Evolutionary conservation across 2,113 vertebrate species (phyloP).

Genomic region (Phylloscopus trochiloides): DNA sequence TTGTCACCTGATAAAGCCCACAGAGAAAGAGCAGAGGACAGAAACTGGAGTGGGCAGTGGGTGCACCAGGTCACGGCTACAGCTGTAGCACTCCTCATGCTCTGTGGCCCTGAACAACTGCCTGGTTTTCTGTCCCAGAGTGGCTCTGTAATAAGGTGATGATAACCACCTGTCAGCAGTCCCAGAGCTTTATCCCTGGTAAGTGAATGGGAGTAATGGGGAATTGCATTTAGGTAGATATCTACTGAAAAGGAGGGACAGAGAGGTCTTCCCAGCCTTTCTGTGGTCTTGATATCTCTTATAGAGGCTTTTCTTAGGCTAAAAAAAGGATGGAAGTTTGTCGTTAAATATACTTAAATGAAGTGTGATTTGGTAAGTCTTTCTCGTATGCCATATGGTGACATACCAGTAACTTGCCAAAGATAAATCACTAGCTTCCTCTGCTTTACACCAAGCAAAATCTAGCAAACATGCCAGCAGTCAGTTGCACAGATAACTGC

Average conservation of each 20-base stretch:
- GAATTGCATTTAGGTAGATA: neutral
- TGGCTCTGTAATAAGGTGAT: neutral
- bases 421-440: neutral
- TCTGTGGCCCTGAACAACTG: neutral
- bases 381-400: neutral
- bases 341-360: neutral
- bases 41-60: rapidly evolving
- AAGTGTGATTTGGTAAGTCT: neutral
- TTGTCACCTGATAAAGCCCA: rapidly evolving
- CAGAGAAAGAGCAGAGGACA: neutral
- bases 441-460: neutral
- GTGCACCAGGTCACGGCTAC: neutral
- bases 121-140: neutral
- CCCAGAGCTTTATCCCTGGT: neutral
- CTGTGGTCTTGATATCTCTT: neutral
- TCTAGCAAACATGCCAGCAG: neutral
- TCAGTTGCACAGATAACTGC: neutral
- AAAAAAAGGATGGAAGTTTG: neutral
- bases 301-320: neutral
- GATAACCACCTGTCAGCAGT: neutral
- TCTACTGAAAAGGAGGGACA: neutral
- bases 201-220: neutral
- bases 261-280: neutral
- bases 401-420: neutral
- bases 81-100: neutral